Evolutionary conservation across 2,888 invertebrate species (phyloP), one percentile per base, ranked within the genome.

Genomic region (Drepana falcataria): DNA sequence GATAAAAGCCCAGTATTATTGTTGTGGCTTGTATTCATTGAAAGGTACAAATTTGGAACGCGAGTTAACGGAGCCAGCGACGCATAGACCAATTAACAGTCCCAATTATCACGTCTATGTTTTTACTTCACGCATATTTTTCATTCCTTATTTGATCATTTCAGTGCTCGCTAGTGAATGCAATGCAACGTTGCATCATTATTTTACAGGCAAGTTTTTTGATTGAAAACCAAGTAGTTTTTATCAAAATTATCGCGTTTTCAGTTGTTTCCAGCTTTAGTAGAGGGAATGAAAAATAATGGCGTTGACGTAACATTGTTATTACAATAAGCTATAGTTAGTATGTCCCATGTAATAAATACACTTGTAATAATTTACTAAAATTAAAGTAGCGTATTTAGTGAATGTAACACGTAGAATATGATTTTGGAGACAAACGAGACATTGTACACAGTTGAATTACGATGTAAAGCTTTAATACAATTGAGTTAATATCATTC

Each of bases 91-190:
- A 44, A 44, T 44, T 44, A 44, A 9, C 6, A 9, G 9, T 44
- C 3, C 44, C 21, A 33, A 3, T 21, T 21, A 21, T 21, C 21
- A 21, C 21, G 21, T 21, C 21, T 21, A 21, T 21, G 21, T 21
- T 37, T 33, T 35, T 40, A 49, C 37, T 5, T 59, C 62, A 64
- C 62, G 68, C 70, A 79, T 82, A 80, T 79, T 83, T 83, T 79
- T 84, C 83, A 85, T 87, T 82, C 81, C 83, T 81, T 75, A 63
- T 80, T 40, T 51, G 40, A 69, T 65, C 55, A 69, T 87, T 87
- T 73, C 87, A 87, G 87, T 65, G 86, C 86, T 63, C 84, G 77
- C 65, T 81, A 81, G 72, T 83, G 79, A 83, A 68, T 70, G 65
- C 73, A 72, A 71, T 77, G 76, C 59, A 58, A 54, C 35, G 62